A percentile compares a stretch with the other conserved stretches of the same genome.
These are phyloP conservation scores for Charanyca ferruginea DNA, from an alignment of 2,888 invertebrate genomes.

Conservation along the genomic window DNA sequence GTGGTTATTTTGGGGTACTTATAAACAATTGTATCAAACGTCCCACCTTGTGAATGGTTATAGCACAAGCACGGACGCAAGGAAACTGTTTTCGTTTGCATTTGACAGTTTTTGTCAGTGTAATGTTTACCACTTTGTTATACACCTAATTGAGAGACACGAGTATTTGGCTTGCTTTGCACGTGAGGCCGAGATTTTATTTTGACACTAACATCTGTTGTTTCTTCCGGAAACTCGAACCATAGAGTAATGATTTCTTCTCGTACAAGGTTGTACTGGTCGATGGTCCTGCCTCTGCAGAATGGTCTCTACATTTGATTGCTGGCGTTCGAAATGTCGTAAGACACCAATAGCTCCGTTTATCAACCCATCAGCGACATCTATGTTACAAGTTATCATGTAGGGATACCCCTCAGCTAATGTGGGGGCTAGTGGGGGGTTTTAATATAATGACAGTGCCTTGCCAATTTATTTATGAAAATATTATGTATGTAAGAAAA, in stretches of 20 bases:
- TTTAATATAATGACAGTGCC: too few species aligned
- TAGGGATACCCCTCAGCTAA: not conserved
- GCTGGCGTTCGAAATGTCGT: not conserved
- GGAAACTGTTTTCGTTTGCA: constrained; percentile 8
- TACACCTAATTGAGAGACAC: not conserved
- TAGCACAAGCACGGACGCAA: constrained; percentile 4
- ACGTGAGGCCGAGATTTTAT: not conserved
- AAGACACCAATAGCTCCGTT: not conserved
- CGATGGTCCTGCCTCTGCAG: too few species aligned
- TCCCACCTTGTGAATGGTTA: not conserved
- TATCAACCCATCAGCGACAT: not conserved
- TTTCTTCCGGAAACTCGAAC: too few species aligned
- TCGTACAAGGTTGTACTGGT: not conserved
- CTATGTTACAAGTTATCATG: too few species aligned
- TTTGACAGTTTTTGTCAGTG: constrained; percentile 1
- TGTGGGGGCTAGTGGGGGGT: too few species aligned
- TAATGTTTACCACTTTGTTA: not conserved
- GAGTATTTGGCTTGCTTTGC: constrained; percentile 1
- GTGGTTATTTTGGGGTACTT: constrained; percentile 4
- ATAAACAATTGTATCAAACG: not conserved
- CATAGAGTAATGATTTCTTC: too few species aligned
- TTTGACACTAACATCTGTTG: too few species aligned
- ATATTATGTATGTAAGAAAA: too few species aligned
- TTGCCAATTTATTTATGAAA: too few species aligned
- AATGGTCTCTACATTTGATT: too few species aligned